Evolutionary conservation across 2,888 invertebrate species (phyloP).

Genomic region (Oithona nana): DNA sequence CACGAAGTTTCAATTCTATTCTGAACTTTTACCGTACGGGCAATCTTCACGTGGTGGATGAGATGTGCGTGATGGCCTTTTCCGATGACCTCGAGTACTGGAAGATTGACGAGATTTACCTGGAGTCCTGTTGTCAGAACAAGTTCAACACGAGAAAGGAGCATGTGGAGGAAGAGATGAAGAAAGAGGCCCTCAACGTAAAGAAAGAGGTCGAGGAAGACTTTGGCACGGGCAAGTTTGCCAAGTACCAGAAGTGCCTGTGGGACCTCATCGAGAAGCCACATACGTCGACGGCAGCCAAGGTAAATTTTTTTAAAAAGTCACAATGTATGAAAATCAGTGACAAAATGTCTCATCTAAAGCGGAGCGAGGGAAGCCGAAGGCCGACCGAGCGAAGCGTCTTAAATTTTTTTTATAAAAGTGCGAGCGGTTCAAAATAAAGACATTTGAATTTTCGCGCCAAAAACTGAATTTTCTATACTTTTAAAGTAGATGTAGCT

Average conservation of each 20-base stretch:
- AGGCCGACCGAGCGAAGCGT: too few species aligned
- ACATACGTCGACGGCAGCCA: conserved; percentile 32
- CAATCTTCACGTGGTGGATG: conserved; percentile 33
- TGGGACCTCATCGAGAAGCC: conserved; percentile 36
- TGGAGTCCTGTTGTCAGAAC: conserved; percentile 35
- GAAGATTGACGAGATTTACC: conserved; percentile 33
- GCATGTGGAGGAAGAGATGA: conserved; percentile 33
- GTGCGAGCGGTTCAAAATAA: too few species aligned
- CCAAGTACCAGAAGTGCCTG: conserved; percentile 30
- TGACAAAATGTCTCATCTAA: too few species aligned
- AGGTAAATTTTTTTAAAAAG: too few species aligned
- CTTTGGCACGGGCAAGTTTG: conserved; percentile 30
- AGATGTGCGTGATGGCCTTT: conserved; percentile 36
- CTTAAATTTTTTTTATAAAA: too few species aligned
- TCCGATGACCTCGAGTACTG: conserved; percentile 36
- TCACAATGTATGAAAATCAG: too few species aligned
- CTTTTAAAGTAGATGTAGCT: too few species aligned
- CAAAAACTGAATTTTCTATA: too few species aligned
- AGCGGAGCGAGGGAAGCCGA: too few species aligned
- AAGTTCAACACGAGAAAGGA: conserved; percentile 35
- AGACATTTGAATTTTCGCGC: too few species aligned
- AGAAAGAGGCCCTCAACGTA: conserved; percentile 33
- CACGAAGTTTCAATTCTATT: conserved; percentile 32
- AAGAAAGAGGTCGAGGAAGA: conserved; percentile 30
- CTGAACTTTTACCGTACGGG: conserved; percentile 34